These are phyloP conservation scores for Tetheella fluctuosa DNA, from an alignment of 2,888 invertebrate genomes.

Conservation along the genomic window DNA sequence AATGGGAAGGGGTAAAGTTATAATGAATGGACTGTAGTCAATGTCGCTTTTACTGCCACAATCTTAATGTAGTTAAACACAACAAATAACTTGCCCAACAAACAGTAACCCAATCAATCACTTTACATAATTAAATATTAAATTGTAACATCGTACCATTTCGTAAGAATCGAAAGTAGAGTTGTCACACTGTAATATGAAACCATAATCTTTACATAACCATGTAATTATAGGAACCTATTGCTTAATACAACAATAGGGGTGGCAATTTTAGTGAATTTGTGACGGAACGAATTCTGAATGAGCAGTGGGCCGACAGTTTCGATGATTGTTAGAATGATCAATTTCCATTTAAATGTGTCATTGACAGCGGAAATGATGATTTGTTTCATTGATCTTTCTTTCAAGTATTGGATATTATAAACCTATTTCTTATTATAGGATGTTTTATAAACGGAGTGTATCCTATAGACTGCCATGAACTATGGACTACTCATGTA, in stretches of 20 bases:
- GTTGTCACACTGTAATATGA: slow-evolving; percentile 42
- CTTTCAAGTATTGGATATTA: no score
- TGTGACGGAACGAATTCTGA: slow-evolving; percentile 9
- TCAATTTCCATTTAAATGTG: slow-evolving; percentile 3
- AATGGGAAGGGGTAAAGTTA: no score
- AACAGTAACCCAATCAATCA: slow-evolving; percentile 42
- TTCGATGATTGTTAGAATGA: not conserved
- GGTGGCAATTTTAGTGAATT: slow-evolving; percentile 1
- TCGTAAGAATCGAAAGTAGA: slow-evolving; percentile 45
- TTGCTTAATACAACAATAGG: slow-evolving; percentile 16
- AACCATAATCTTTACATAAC: slow-evolving; percentile 50
- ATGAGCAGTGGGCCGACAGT: not conserved
- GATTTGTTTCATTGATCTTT: no score
- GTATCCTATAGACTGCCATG: no score
- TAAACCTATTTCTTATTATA: no score
- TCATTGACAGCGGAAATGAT: not conserved
- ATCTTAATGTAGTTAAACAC: not conserved
- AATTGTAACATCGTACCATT: slow-evolving; percentile 28
- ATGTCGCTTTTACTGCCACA: not conserved
- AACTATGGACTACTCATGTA: no score
- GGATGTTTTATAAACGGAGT: no score
- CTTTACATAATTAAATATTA: slow-evolving; percentile 45
- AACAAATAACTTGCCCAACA: slow-evolving; percentile 19
- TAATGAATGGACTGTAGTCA: no score
- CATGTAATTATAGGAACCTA: slow-evolving; percentile 31